Conservation (phyloP, 2,888 invertebrate genomes). For the Conchocele bisecta region DNA sequence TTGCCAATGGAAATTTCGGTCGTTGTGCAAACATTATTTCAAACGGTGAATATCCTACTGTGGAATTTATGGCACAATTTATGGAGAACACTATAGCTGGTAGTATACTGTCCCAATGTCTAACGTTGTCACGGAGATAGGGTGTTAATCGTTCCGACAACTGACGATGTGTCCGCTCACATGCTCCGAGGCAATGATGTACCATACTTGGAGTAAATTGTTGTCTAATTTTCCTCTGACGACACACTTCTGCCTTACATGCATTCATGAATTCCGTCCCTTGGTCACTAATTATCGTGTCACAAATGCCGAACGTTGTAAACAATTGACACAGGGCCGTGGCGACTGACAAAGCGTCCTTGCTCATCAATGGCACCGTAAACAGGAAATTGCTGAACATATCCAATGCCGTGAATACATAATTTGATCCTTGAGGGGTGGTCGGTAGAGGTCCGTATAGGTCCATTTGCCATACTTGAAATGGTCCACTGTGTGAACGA, state of each 20-base stretch:
- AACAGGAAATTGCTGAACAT: slow-evolving; percentile 46
- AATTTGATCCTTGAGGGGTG: slow-evolving; percentile 20
- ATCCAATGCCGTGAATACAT: slow-evolving; percentile 37
- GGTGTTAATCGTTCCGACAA: slow-evolving; percentile 37
- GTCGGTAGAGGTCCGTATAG: slow-evolving; percentile 30
- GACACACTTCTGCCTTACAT: slow-evolving; percentile 37
- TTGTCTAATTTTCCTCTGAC: slow-evolving; percentile 31
- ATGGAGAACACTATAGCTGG: slow-evolving; percentile 36
- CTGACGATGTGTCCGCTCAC: slow-evolving; percentile 36
- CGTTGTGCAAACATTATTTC: slow-evolving; percentile 2
- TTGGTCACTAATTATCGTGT: slow-evolving; percentile 34
- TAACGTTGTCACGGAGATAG: slow-evolving; percentile 15
- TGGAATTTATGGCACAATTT: slow-evolving; percentile 24
- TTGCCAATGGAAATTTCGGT: slow-evolving; percentile 15
- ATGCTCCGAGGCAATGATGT: slow-evolving; percentile 45
- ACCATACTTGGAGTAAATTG: slow-evolving; percentile 49
- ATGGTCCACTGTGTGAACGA: slow-evolving; percentile 23
- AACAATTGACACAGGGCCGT: slow-evolving; percentile 19
- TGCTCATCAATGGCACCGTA: slow-evolving; percentile 27
- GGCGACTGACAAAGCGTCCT: slow-evolving; percentile 43
- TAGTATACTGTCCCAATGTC: slow-evolving; percentile 32
- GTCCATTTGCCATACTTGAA: slow-evolving; percentile 39
- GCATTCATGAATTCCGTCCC: slow-evolving; percentile 46
- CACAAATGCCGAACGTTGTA: too few species aligned
- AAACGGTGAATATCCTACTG: background rate